Evolutionary conservation across 2,797 vertebrate species (phyloP), one percentile per base, ranked within the genome.

Genomic region (Chaenodraco wilsoni): DNA sequence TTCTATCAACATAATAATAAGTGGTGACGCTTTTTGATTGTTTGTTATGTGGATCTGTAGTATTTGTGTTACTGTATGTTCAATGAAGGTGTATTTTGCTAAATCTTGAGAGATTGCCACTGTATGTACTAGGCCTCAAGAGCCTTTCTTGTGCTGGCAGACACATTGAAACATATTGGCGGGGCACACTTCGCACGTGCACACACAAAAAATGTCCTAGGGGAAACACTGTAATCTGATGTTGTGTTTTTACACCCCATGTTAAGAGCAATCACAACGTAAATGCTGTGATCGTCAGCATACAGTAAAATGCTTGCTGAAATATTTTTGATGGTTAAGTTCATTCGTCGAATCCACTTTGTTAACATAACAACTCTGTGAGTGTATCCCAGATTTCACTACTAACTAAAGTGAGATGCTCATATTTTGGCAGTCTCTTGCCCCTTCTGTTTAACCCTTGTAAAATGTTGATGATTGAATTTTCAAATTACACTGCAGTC

Each of bases 391-490:
- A 27, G 27, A 27, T 27, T 27, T 27, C 27, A 27, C 27, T 27
- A 27, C 27, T 27, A 27, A 27, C 27, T 27, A 49, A 13, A 55
- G 65, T 60, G 33, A 23, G 48, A 49, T 9, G 33, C 49, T 50
- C 12, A 33, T 5, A 40, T 33, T 50, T 48, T 74, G 51, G 8
- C 33, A 44, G 43, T 63, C 33, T 52, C 27, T 52, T 37, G 73
- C 31, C 60, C 64, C 50, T 27, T 71, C 15, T 43, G 27, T 14
- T 45, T 17, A 73, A 33, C 7, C 2, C 23, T 44, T 19, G 52
- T 44, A 41, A 61, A 51, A 46, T 8, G 21, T 72, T 21, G n/a
- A 19, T 9, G 21, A 23, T 55, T 63, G 57, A 68, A 43, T 23
- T 16, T 44, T 41, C 61, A 40, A 46, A 5, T 44, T 6, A 43